Evolutionary conservation across 2,797 vertebrate genomes (phyloP).

Genomic region (Gallinago nigripennis): DNA sequence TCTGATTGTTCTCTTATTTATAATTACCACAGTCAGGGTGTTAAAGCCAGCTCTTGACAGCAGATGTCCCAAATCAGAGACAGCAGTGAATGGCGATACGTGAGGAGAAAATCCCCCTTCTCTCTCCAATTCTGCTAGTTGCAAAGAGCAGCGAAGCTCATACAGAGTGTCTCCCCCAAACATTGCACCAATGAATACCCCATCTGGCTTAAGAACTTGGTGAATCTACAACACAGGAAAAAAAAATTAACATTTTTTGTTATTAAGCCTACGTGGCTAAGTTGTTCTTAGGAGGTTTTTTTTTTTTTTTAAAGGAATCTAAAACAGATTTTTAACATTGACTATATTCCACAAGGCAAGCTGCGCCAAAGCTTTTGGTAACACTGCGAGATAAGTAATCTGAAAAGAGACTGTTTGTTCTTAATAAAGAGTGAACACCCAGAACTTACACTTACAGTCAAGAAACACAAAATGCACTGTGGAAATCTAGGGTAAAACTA

Average conservation of each 20-base stretch:
- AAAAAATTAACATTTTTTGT: accelerated
- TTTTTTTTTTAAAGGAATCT: neutral
- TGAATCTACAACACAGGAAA: constrained; percentile 81
- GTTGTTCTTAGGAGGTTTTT: neutral
- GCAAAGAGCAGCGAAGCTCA: constrained; percentile 92
- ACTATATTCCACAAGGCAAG: neutral
- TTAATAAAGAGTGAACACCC: neutral
- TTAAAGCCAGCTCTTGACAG: constrained; percentile 90
- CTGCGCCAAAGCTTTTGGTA: neutral
- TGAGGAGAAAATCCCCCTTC: constrained; percentile 94
- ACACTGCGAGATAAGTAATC: neutral
- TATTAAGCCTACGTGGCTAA: neutral
- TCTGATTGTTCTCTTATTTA: neutral
- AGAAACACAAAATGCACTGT: neutral
- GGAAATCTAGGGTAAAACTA: neutral
- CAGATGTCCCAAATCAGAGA: constrained; percentile 90
- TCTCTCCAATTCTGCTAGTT: constrained; percentile 90
- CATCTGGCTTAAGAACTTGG: constrained; percentile 88
- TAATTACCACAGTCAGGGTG: constrained; percentile 92
- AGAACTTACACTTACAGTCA: neutral
- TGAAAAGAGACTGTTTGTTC: neutral
- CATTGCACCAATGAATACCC: constrained; percentile 93
- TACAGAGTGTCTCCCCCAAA: constrained; percentile 91
- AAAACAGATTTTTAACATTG: neutral
- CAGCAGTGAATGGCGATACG: constrained; percentile 90